Evolutionary conservation across 2,113 vertebrate species (phyloP).

Genomic region (Caranx ignobilis): DNA sequence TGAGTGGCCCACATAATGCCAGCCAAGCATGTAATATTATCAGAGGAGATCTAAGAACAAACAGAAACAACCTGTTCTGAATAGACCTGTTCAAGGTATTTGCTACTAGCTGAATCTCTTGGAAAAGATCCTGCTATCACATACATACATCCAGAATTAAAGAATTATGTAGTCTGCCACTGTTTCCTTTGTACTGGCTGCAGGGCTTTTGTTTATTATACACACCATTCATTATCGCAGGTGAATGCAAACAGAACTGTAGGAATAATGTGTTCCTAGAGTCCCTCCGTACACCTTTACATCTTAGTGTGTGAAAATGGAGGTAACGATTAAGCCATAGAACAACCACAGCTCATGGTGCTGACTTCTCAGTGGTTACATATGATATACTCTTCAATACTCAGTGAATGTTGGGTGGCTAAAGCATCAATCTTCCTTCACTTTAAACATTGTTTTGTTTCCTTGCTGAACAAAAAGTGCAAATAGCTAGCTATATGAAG

Average conservation of each 20-base stretch:
- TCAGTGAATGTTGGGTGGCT: background rate
- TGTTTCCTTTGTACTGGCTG: background rate
- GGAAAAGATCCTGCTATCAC: background rate
- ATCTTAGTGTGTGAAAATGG: background rate
- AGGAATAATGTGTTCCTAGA: background rate
- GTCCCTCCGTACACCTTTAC: background rate
- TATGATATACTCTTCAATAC: too few relatives aligned
- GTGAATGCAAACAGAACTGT: background rate
- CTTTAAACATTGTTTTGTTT: too few relatives aligned
- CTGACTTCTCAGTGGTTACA: background rate
- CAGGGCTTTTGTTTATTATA: background rate
- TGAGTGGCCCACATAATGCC: conserved; percentile 42
- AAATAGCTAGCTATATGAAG: too few relatives aligned
- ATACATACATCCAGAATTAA: background rate
- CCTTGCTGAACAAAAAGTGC: too few relatives aligned
- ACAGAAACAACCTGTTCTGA: conserved; percentile 29
- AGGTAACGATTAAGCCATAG: conserved; percentile 35
- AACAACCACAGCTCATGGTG: background rate
- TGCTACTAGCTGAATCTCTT: conserved; percentile 1
- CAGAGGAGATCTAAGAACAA: conserved; percentile 42
- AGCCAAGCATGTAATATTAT: conserved; percentile 47
- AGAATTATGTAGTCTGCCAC: background rate
- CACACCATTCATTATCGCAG: background rate
- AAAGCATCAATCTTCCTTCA: background rate
- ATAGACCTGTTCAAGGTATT: background rate